Evolutionary conservation across 2,888 invertebrate genomes (phyloP).

Genomic region (Ethmia dodecea): DNA sequence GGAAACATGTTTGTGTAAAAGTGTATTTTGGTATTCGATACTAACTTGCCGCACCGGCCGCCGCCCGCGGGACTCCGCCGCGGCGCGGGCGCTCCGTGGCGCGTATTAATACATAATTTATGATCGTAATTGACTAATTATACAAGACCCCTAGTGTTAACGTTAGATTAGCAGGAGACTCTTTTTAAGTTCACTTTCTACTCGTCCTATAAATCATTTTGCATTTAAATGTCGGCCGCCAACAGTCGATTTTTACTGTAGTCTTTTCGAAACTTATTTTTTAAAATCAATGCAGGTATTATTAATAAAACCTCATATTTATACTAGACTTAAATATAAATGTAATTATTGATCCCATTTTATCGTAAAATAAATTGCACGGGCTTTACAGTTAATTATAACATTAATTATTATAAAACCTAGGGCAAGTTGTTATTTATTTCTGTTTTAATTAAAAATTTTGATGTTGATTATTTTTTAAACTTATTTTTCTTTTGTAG

Average conservation of each 20-base stretch:
- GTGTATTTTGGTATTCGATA: slow-evolving; percentile 70
- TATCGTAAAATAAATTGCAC: slow-evolving; percentile 72
- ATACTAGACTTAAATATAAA: slow-evolving; percentile 73
- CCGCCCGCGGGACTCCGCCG: slow-evolving; percentile 28
- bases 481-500: slow-evolving; percentile 65
- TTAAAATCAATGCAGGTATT: slow-evolving; percentile 76
- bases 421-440: slow-evolving; percentile 81
- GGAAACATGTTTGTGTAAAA: slow-evolving; percentile 70
- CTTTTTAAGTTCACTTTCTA: slow-evolving; percentile 61
- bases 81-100: slow-evolving; percentile 23
- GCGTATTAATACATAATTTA: slow-evolving; percentile 61
- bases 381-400: slow-evolving; percentile 75
- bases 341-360: slow-evolving; percentile 70
- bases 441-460: slow-evolving; percentile 75
- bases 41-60: too few relatives aligned
- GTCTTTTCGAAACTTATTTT: slow-evolving; percentile 69
- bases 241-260: slow-evolving; percentile 50
- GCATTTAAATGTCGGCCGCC: slow-evolving; percentile 63
- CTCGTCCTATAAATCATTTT: slow-evolving; percentile 53
- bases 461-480: slow-evolving; percentile 76
- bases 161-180: slow-evolving; percentile 61
- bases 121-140: slow-evolving; percentile 79
- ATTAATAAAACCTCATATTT: slow-evolving; percentile 75
- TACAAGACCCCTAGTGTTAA: slow-evolving; percentile 68
- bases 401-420: slow-evolving; percentile 66